Evolutionary conservation across 2,888 invertebrate species (phyloP).

Genomic region (Tortrix viridana): DNA sequence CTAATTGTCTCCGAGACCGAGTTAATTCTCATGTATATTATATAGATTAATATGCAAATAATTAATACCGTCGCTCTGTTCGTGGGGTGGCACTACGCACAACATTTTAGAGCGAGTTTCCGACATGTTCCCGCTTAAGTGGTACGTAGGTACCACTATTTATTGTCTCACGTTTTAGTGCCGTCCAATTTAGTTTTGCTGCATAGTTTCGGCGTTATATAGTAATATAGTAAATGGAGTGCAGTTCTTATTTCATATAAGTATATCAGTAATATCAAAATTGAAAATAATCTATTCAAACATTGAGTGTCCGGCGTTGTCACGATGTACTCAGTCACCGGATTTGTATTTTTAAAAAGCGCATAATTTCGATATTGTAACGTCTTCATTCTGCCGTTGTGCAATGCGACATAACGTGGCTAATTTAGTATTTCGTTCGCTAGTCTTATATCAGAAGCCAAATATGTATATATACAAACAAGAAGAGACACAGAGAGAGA

Average conservation of each 20-base stretch:
- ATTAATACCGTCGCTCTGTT: conserved; percentile 25
- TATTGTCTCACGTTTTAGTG: conserved; percentile 28
- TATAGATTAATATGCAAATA: conserved; percentile 35
- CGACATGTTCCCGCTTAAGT: conserved; percentile 20
- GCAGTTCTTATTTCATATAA: neutral
- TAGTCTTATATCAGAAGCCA: too few species aligned
- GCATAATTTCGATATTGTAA: too few species aligned
- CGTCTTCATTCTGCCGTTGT: neutral
- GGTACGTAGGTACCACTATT: conserved; percentile 24
- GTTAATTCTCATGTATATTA: conserved; percentile 53
- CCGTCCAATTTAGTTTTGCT: conserved; percentile 23
- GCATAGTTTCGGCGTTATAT: conserved; percentile 17
- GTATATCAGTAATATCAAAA: too few species aligned
- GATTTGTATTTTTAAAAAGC: too few species aligned
- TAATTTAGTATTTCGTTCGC: too few species aligned
- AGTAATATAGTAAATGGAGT: conserved; percentile 6
- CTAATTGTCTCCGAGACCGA: conserved; percentile 70
- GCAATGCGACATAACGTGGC: too few species aligned
- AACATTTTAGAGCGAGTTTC: conserved; percentile 22
- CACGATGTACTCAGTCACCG: too few species aligned
- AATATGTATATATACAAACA: too few species aligned
- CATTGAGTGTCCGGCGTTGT: too few species aligned
- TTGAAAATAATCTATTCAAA: too few species aligned
- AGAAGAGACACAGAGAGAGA: too few species aligned
- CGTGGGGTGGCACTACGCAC: conserved; percentile 15